phyloP scores from a whole-genome alignment of 2,888 invertebrate genomes.

The Pegoplata infirma region DNA sequence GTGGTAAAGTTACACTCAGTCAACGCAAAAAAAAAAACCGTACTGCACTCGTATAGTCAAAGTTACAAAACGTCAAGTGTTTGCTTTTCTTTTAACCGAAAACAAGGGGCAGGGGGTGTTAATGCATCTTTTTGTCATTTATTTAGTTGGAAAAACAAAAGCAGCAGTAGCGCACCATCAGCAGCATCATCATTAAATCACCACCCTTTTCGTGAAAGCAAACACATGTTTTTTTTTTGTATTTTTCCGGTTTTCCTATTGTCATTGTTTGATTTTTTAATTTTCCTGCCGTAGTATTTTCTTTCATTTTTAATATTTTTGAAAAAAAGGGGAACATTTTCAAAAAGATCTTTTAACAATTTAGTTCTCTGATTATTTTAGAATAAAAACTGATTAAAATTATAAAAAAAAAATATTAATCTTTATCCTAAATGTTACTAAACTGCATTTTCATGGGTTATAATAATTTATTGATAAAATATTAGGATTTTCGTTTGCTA shows the following conservation, averaged over 20 bases:
- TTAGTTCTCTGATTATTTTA: background rate
- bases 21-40: constrained; percentile 17
- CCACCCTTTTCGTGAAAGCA: constrained; percentile 26
- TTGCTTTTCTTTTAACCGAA: constrained; percentile 15
- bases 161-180: constrained; percentile 26
- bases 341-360: background rate
- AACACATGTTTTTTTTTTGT: constrained; percentile 60
- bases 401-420: constrained; percentile 19
- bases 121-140: constrained; percentile 53
- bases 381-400: background rate
- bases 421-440: constrained; percentile 51
- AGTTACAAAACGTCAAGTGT: constrained; percentile 37
- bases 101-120: constrained; percentile 37
- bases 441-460: constrained; percentile 71
- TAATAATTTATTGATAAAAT: constrained; percentile 68
- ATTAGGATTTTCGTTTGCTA: background rate
- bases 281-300: too few relatives aligned
- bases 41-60: constrained; percentile 14
- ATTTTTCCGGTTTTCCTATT: constrained; percentile 32
- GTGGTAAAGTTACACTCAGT: constrained; percentile 65
- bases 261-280: too few relatives aligned
- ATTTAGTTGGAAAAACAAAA: constrained; percentile 21
- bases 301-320: constrained; percentile 13
- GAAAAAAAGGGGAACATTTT: background rate
- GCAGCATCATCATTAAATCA: constrained; percentile 52